Base-by-base conservation (phyloP, 2,888 invertebrate genomes). In the Pachydiplax longipennis region DNA sequence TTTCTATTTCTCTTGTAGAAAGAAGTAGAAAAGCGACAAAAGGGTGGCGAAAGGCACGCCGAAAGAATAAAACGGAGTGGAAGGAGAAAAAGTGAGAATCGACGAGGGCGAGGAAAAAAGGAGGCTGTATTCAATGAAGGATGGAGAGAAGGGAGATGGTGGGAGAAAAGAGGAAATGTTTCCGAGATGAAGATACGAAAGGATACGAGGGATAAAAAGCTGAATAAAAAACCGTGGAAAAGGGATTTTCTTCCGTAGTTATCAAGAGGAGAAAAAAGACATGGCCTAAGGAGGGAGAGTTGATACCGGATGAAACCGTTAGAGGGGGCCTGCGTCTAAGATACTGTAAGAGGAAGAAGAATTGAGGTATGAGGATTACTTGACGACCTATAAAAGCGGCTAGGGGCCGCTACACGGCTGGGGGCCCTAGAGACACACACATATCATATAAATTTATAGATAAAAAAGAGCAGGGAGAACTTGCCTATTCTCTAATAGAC, bases 151-250 rank as follows among this genome's bases (percentile, higher is more conserved):
- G 12, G 35, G 61, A n/a, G 83, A 35, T 31, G 35, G 35, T 1
- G 58, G 13, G 18, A 61, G 31, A 22, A 37, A 65, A 35, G 37
- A 48, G 37, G 87, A 87, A 61, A 87, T 87, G 87, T 87, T 87
- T 87, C 37, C 61, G 37, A 65, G 87, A 65, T 87, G 61, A 87
- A 87, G 87, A 37, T 87, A 58, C 18, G 83, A 83, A 83, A 83
- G 58, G 58, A 83, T 37, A 37, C 87, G 53, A 12, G n/a, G 25
- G 82, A 48, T 48, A 31, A 82, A 81, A 81, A 81, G 40, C 40
- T n/a, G 37, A 81, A 22, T 22, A 37, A 81, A 82, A 44, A 25
- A 82, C 13, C 13, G 31, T 31, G 83, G 58, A 31, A 53, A 83
- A 15, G 31, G 58, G 58, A 35, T 31, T 83, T 83, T 83, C 83